Conservation (phyloP, 2,888 invertebrate species). For the Diachrysia chrysitis region DNA sequence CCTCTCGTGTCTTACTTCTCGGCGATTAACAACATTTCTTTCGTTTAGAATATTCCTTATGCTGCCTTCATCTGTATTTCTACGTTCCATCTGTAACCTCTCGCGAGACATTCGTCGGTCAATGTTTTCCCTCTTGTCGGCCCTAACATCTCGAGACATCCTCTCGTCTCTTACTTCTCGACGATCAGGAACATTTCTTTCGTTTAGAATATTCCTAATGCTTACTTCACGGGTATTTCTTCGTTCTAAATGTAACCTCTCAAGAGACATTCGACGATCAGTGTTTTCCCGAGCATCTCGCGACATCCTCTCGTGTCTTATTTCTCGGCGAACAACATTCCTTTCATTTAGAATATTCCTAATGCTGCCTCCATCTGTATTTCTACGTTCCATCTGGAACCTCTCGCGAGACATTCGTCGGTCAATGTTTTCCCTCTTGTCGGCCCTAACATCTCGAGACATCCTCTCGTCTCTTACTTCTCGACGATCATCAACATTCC, state of each 20-base stretch:
- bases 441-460: constrained; percentile 9
- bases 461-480: neutral
- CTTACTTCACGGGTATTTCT: constrained; percentile 25
- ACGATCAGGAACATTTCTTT: neutral
- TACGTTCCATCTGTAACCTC: constrained; percentile 12
- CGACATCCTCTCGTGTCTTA: neutral
- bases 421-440: constrained; percentile 11
- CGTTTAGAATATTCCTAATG: neutral
- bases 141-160: constrained; percentile 7
- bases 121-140: constrained; percentile 11
- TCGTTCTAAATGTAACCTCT: constrained; percentile 5
- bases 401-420: constrained; percentile 17
- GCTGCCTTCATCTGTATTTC: constrained; percentile 19
- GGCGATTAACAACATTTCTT: neutral
- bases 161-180: neutral
- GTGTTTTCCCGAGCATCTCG: neutral
- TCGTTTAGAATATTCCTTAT: constrained; percentile 1
- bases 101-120: constrained; percentile 16
- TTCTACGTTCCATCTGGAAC: constrained; percentile 13
- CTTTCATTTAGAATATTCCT: constrained; percentile 3
- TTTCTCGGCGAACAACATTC: neutral
- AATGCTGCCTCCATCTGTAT: constrained; percentile 16
- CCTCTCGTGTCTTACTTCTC: constrained; percentile 17
- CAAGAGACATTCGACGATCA: neutral
- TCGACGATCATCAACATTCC: neutral